Evolutionary conservation across 2,113 vertebrate genomes (phyloP).

Genomic region (Dromaius novaehollandiae): DNA sequence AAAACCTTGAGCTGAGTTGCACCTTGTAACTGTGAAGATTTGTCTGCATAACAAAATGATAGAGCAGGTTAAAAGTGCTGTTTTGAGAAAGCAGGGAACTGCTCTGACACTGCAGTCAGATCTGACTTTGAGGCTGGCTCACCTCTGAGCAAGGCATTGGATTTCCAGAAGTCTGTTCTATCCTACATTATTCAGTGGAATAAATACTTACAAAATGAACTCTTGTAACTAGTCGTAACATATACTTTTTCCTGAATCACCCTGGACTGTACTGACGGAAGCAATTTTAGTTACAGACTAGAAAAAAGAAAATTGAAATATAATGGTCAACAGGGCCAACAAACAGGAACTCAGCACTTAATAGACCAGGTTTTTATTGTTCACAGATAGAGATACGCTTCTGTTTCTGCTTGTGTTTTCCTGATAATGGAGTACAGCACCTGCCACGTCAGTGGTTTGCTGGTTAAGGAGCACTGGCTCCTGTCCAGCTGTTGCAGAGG

Average conservation of each 20-base stretch:
- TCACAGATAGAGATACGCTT: neutral
- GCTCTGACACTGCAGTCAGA: neutral
- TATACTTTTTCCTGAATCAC: neutral
- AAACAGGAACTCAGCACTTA: neutral
- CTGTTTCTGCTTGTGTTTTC: neutral
- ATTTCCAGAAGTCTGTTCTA: neutral
- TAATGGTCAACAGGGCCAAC: neutral
- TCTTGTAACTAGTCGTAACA: neutral
- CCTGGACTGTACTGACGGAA: neutral
- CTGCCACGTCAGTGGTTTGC: neutral
- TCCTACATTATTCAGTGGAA: neutral
- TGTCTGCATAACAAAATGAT: neutral
- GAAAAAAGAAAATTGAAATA: neutral
- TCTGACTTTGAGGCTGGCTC: neutral
- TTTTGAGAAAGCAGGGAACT: neutral
- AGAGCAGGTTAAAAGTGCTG: neutral
- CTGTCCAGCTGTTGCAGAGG: neutral
- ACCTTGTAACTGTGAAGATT: neutral
- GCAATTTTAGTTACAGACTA: neutral
- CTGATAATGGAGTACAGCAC: neutral
- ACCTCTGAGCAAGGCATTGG: neutral
- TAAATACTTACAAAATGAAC: neutral
- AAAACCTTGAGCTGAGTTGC: neutral
- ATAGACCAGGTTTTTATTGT: neutral
- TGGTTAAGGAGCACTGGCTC: neutral